These are phyloP conservation scores for Dugesia japonica DNA, from an alignment of 2,888 invertebrate species.

Conservation along the genomic window DNA sequence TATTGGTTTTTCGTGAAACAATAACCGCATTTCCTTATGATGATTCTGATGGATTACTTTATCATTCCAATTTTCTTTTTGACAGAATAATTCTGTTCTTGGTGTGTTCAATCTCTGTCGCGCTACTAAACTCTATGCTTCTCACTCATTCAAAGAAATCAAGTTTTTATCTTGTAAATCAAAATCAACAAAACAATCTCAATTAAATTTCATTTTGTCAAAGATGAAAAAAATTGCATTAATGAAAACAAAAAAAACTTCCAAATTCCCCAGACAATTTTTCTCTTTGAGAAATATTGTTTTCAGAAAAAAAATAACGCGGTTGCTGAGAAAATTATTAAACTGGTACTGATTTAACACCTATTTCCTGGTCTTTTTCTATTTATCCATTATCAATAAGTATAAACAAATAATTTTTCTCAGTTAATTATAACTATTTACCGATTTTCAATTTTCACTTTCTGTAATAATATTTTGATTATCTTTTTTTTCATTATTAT, in stretches of 20 bases:
- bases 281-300: neutral
- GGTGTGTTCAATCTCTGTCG: slow-evolving; percentile 11
- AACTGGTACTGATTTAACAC: neutral
- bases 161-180: slow-evolving; percentile 15
- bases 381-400: too few species aligned
- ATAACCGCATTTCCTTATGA: slow-evolving; percentile 11
- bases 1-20: neutral
- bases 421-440: too few species aligned
- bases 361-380: neutral
- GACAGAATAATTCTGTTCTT: neutral
- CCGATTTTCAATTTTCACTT: too few species aligned
- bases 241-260: neutral
- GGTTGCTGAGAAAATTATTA: slow-evolving; percentile 5
- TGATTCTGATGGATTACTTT: slow-evolving; percentile 20
- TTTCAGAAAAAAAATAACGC: neutral
- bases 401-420: too few species aligned
- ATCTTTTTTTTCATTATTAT: too few species aligned
- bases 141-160: slow-evolving; percentile 16
- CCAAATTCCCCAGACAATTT: slow-evolving; percentile 15
- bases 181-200: slow-evolving; percentile 20
- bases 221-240: neutral
- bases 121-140: neutral
- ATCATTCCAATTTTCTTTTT: slow-evolving; percentile 13
- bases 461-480: too few species aligned
- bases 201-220: neutral